Evolutionary conservation across 2,113 vertebrate species (phyloP), one percentile per base, ranked within the genome.

Genomic region (Connochaetes taurinus): DNA sequence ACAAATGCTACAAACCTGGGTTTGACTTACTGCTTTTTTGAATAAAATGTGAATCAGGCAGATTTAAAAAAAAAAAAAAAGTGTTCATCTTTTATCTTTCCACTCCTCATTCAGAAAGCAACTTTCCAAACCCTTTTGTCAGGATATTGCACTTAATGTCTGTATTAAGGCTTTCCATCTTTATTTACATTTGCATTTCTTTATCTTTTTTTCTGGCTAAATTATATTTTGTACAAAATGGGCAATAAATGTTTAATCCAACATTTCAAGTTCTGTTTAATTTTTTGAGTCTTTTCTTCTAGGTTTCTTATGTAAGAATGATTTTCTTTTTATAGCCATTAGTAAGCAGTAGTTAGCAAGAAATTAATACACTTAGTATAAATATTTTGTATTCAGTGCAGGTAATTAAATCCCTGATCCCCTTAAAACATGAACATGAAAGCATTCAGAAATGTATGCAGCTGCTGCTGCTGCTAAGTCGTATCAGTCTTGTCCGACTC

Each of bases 161-260:
- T 87, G 47, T 15, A 67, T 71, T 71, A 71, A 83, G 14, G 2
- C 12, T n/a, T 88, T 88, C 27, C 3, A 81, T n/a, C 31, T 62
- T 90, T 36, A 55, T 62, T 97, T 88, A 29, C 11, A 50, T 58
- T 86, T 97, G 29, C 16, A 86, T 7, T 53, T 96, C 8, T 74
- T 43, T 4, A 71, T 1, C 0, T 95, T 64, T 95, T 71, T 97
- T 0, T 95, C 76, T 93, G 7, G 0, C 36, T 96, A 92, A 83
- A 82, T 74, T 94, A 71, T 86, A 93, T 74, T 96, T 90, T 91
- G 36, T 67, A 6, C 10, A 98, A 95, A 96, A 76, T 45, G 23
- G 7, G 6, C 45, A 97, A 92, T 96, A 83, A 96, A 97, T 97
- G 90, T 96, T 97, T 88, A 40, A 97, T 95, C 19, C 45, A 98